These are phyloP conservation scores for Agrochola lychnidis DNA, from an alignment of 2,888 invertebrate species.

Conservation along the genomic window DNA sequence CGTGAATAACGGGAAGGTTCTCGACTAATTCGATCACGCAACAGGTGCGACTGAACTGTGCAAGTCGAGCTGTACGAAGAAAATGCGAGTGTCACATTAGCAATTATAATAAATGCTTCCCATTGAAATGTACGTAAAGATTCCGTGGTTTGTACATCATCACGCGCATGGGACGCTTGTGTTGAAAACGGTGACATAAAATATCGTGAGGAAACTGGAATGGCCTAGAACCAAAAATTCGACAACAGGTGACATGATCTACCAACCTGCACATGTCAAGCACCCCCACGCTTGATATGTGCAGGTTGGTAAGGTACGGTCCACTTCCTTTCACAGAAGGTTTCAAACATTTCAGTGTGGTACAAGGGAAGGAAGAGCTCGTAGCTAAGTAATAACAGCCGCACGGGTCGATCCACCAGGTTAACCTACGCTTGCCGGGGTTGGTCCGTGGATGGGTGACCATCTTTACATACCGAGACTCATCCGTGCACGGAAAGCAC, in stretches of 20 bases:
- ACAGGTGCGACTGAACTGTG: conserved; percentile 33
- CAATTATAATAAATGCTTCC: conserved; percentile 22
- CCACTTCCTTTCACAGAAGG: not conserved
- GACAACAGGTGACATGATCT: not conserved
- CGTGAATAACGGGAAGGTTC: conserved; percentile 30
- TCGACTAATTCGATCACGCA: conserved; percentile 39
- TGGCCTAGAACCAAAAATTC: not conserved
- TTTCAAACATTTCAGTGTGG: not conserved
- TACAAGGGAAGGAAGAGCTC: not conserved
- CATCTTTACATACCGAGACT: too few relatives aligned
- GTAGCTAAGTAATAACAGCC: too few relatives aligned
- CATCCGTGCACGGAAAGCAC: too few relatives aligned
- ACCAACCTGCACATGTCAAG: too few relatives aligned
- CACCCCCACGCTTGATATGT: too few relatives aligned
- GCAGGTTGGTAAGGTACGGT: too few relatives aligned
- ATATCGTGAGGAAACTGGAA: not conserved
- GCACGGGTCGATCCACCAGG: too few relatives aligned
- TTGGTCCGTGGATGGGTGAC: too few relatives aligned
- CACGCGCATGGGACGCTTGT: not conserved
- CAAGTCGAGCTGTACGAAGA: conserved; percentile 6
- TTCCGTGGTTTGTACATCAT: not conserved
- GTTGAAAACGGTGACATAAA: not conserved
- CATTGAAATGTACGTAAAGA: not conserved
- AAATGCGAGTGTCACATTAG: conserved; percentile 20
- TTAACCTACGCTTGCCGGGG: too few relatives aligned